Evolutionary conservation across 2,797 vertebrate genomes (phyloP).

Genomic region (Lophius americanus): DNA sequence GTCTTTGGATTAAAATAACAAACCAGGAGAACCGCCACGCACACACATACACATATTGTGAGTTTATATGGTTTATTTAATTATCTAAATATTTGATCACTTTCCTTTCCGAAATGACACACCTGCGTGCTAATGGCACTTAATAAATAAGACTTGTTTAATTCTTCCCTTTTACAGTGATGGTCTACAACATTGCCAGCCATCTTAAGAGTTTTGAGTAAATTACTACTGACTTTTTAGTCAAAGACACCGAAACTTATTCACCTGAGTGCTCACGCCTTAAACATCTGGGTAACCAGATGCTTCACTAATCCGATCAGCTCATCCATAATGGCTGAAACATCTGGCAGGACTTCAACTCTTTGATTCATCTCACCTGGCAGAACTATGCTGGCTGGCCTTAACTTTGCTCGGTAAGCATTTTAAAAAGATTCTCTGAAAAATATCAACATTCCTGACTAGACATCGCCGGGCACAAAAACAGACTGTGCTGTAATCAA

Average conservation of each 20-base stretch:
- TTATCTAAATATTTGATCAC: constrained; percentile 5
- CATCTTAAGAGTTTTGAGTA: constrained; percentile 65
- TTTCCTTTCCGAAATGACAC: constrained; percentile 7
- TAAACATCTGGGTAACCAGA: constrained; percentile 72
- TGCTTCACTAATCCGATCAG: constrained; percentile 72
- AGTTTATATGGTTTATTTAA: constrained; percentile 8
- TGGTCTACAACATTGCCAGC: constrained; percentile 42
- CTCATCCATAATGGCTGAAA: constrained; percentile 66
- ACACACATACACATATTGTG: neutral
- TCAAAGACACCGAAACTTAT: constrained; percentile 68
- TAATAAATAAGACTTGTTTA: constrained; percentile 37
- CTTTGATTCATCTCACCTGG: constrained; percentile 72
- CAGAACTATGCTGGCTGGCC: constrained; percentile 54
- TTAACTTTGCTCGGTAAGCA: constrained; percentile 61
- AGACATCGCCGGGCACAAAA: constrained; percentile 23
- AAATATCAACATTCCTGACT: constrained; percentile 27
- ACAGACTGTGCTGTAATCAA: constrained; percentile 18
- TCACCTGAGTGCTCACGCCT: constrained; percentile 63
- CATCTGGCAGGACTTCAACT: constrained; percentile 65
- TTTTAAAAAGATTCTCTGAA: constrained; percentile 41
- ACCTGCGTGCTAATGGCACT: constrained; percentile 21
- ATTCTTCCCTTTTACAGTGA: constrained; percentile 42
- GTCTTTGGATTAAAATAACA: constrained; percentile 73
- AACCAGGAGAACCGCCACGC: constrained; percentile 43
- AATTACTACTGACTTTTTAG: constrained; percentile 79